Base-by-base conservation (phyloP, 2,888 invertebrate species). In the Sycophila texana region DNA sequence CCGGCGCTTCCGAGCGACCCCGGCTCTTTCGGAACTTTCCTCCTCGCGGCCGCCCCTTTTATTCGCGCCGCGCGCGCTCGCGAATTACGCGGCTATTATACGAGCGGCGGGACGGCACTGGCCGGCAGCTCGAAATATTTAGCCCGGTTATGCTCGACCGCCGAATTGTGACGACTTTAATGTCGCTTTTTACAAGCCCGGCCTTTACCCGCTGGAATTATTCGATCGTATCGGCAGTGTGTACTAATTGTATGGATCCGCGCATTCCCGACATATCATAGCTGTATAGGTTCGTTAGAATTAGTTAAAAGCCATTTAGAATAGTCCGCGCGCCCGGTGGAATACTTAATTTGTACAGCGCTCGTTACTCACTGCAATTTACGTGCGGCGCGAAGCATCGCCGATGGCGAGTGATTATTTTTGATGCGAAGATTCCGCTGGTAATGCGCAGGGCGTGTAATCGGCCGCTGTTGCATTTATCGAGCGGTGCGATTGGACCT, bases 11-110 rank as follows among this genome's bases (percentile, higher is more conserved):
- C 30, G 13, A 16, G 39, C 55, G 26, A 13, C 1, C 39, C 26
- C 47, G 55, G 57, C 14, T 16, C 16, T 30, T 74, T 74, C 57
- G 18, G 10, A 58, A 66, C 66, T 58, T 66, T 66, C 74, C 39
- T 39, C 10, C 39, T 39, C 39, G 39, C 39, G 39, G 0, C 49
- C 14, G 20, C 30, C 49, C n/a, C 1, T 18, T 30, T 16, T 49
- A 20, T 7, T 51, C 12, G 4, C 26, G 18, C 1, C 55, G 30
- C 57, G 55, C 39, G 55, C 18, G 1, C 55, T 18, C 57, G 55
- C 39, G 55, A 18, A 61, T 68, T 47, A 47, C 61, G 20, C 39
- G 22, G 49, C 16, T 63, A 12, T 70, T 63, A 53, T 49, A 26
- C 26, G n/a, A 13, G 18, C 39, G 10, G 10, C n/a, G 53, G 53